Evolutionary conservation across 2,797 vertebrate genomes (phyloP).

Genomic region (Lepidocolaptes lacrymiger): DNA sequence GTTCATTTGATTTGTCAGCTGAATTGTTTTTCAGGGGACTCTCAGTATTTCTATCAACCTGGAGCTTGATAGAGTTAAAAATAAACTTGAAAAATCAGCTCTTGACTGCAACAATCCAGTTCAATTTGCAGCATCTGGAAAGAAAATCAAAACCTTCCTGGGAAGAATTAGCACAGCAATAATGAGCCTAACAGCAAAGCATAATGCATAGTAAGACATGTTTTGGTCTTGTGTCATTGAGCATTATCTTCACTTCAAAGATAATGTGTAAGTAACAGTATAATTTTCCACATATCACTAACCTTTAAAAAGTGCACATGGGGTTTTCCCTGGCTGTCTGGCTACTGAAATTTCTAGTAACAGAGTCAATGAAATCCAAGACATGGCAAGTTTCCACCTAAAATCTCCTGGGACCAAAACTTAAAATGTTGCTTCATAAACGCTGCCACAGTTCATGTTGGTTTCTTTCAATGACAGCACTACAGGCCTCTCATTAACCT

Average conservation of each 20-base stretch:
- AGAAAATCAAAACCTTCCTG: constrained; percentile 53
- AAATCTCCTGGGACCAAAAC: constrained; percentile 33
- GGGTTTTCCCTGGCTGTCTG: constrained; percentile 43
- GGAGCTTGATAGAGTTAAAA: neutral
- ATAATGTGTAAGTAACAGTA: neutral
- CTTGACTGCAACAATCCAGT: neutral
- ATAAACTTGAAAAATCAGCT: neutral
- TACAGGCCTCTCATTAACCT: neutral
- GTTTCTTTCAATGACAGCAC: neutral
- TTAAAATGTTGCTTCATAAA: constrained; percentile 23
- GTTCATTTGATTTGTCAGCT: neutral
- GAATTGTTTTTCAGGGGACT: neutral
- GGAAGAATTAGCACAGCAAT: constrained; percentile 36
- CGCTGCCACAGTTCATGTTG: neutral
- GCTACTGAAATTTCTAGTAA: neutral
- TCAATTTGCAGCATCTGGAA: constrained; percentile 39
- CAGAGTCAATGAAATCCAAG: constrained; percentile 13
- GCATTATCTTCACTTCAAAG: constrained; percentile 26
- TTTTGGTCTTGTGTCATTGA: constrained; percentile 53
- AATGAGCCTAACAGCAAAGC: neutral
- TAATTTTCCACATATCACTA: constrained; percentile 9
- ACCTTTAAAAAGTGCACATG: constrained; percentile 7
- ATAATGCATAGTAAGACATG: neutral
- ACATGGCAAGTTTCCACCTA: neutral
- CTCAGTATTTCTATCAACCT: neutral